Evolutionary conservation across 64 coral and sea anemone species (phyloP).

Genomic region (Montipora cactus): DNA sequence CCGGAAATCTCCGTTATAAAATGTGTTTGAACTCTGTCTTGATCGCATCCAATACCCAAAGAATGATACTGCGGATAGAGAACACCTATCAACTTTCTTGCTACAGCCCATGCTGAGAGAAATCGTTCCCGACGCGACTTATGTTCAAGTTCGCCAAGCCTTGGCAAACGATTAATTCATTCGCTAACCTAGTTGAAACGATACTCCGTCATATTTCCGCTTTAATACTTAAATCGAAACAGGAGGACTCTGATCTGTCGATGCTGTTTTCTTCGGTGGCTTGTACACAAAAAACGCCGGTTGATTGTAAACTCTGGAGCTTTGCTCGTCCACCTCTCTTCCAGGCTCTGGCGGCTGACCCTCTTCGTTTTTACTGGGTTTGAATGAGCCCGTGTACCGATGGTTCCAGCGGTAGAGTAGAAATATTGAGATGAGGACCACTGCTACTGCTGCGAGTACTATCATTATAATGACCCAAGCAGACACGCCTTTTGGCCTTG

Average conservation of each 20-base stretch:
- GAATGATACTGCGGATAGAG: no score
- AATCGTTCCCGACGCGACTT: no score
- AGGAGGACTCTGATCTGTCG: conserved; percentile 29
- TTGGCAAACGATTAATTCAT: neutral
- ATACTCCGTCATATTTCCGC: neutral
- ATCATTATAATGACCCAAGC: conserved; percentile 83
- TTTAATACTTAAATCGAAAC: conserved; percentile 17
- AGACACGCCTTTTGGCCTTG: conserved; percentile 43
- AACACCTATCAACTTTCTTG: no score
- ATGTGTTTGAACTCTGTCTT: no score
- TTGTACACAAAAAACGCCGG: conserved; percentile 91
- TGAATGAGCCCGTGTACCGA: conserved; percentile 88
- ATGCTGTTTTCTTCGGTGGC: conserved; percentile 22
- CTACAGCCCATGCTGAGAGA: no score
- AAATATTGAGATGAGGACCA: conserved; percentile 81
- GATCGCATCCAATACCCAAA: no score
- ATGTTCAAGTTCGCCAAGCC: no score
- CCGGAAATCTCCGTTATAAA: no score
- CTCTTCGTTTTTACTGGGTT: conserved; percentile 69
- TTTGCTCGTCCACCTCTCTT: conserved; percentile 30
- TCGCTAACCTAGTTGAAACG: neutral
- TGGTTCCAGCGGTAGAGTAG: conserved; percentile 93
- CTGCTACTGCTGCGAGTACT: conserved; percentile 68
- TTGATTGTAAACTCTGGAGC: conserved; percentile 73
- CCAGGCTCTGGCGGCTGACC: conserved; percentile 34